Evolutionary conservation across 2,113 vertebrate species (phyloP), one percentile per base, ranked within the genome.

Genomic region (Rhagologus leucostigma): DNA sequence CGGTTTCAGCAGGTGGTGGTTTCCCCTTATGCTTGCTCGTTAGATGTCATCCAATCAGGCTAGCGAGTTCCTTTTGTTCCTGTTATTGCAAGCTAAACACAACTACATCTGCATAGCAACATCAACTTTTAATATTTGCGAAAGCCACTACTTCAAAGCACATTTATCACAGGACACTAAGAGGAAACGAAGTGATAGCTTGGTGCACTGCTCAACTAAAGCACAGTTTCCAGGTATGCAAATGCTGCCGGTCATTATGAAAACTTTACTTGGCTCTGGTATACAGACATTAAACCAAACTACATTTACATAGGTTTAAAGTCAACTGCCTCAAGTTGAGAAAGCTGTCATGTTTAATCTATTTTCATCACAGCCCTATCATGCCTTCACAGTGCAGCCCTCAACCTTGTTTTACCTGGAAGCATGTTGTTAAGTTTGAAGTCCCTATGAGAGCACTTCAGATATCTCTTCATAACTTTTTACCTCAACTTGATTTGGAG

Each of bases 341-440:
- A 81, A 46, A 57, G 12, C 11, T 49, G 19, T 16, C 14, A 3
- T 13, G 16, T 55, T 69, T 73, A 35, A 63, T 37, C 11, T 30
- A 12, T 10, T 37, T 47, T 59, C 2, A 2, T n/a, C 33, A 88
- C 13, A 49, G 49, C 27, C 52, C 19, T 24, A 53, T 23, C 50
- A 50, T 56, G 32, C 46, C 42, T 85, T 78, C 64, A 41, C 16
- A 35, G 22, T 1, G 3, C 18, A 74, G 14, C 23, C 41, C 11
- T n/a, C 33, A 19, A 50, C 46, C 3, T 0, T 1, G 0, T 56
- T 62, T 63, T 53, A 75, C 41, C 46, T 0, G 3, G 62, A 29
- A 23, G 6, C 1, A 0, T 4, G 6, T 17, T n/a, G 21, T 59
- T 82, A 46, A 85, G 16, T 18, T 24, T 39, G 17, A 68, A 59